Conservation (phyloP, 1,140 invertebrate species). For the Zaprionus taronus region DNA sequence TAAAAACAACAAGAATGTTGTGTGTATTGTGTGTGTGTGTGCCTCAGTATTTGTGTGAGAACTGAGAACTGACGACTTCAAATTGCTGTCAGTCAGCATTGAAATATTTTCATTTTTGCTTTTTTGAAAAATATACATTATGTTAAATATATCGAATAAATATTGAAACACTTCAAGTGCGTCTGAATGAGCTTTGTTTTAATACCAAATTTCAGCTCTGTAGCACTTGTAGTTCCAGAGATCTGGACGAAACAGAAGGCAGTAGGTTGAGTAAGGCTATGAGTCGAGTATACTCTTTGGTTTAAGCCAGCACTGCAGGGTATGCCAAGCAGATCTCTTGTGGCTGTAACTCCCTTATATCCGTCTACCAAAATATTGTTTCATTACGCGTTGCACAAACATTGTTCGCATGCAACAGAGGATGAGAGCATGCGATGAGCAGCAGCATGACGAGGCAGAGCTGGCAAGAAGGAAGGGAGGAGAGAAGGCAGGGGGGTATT, state of each 20-base stretch:
- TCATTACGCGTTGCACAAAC: conserved; percentile 70
- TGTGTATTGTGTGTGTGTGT: not conserved
- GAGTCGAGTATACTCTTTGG: not conserved
- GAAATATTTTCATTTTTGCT: not conserved
- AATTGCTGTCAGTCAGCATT: not conserved
- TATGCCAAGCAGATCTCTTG: conserved; percentile 15
- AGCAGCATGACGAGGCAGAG: not conserved
- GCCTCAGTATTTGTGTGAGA: not conserved
- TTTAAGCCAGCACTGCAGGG: not conserved
- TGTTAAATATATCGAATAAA: not conserved
- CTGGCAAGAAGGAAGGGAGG: not conserved
- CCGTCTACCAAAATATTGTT: conserved; percentile 66
- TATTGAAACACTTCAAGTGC: not conserved
- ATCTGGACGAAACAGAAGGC: not conserved
- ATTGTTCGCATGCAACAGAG: conserved; percentile 36
- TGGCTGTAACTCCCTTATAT: conserved; percentile 24
- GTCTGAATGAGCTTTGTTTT: not conserved
- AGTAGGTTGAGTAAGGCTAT: not conserved
- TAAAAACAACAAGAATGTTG: not conserved
- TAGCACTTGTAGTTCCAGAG: not conserved
- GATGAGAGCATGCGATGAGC: not conserved
- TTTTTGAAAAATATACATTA: not conserved
- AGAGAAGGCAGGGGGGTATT: not conserved
- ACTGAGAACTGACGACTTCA: not conserved
- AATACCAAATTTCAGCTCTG: not conserved